Evolutionary conservation across 1,140 invertebrate genomes (phyloP), one percentile per base, ranked within the genome.

Genomic region (Drosophila repleta): DNA sequence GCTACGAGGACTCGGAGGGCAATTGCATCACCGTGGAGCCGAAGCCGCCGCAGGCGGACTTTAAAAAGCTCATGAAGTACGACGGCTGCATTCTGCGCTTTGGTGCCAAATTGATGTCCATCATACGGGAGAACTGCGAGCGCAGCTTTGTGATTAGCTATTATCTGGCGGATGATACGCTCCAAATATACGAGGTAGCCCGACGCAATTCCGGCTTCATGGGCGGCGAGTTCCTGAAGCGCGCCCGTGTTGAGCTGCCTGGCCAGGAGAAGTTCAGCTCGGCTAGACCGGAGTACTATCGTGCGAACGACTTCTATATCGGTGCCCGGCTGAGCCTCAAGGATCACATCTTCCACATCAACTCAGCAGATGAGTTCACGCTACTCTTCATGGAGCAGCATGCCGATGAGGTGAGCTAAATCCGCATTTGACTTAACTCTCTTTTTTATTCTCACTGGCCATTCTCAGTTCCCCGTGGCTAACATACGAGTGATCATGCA

Each of bases 341-440:
- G 90, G 94, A 94, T 77, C 96, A 96, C 90, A 92, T 94, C 13
- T 98, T 98, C 90, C 84, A 95, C 61, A 92, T 98, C 4, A 93
- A 94, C 17, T 95, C 95, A 26, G 96, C 96, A 7, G 97, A 98
- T 91, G 95, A 97, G 88, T 98, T 97, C 91, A 95, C 96, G 3
- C 92, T 97, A 57, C 93, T 94, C 46, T 98, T 97, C 90, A 96
- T 98, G 97, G 97, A 98, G 92, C 83, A 94, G n/a, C 92, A 97
- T 92, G 90, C 93, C 61, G 84, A 94, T 69, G 94, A 96, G 94
- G 96, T 97, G 82, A 55, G 55, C 32, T 24, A 18, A 29, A 4
- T 17, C 1, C 10, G 0, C 5, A 18, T 21, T n/a, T n/a, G 45
- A 10, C 5, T 21, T 46, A 10, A 1, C 3, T 35, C n/a, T 21